phyloP scores from a whole-genome alignment of 37 sponge, comb jelly and placozoan species.

The Amphimedon queenslandica region DNA sequence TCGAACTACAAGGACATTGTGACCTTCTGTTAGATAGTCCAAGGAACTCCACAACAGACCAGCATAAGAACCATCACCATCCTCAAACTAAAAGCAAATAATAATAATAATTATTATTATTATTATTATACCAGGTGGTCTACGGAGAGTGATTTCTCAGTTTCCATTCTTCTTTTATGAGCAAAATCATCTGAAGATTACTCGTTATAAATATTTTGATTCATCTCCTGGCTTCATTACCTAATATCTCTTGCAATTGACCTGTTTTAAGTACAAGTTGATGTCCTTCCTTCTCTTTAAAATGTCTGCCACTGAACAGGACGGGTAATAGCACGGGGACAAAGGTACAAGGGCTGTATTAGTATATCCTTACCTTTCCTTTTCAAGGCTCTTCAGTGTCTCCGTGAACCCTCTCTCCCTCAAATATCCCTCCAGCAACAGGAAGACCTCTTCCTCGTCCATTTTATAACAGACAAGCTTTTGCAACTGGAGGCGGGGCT shows the following conservation, averaged over 20 bases:
- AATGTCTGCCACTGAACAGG: neutral
- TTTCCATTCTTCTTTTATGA: no score
- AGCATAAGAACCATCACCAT: conserved; percentile 33
- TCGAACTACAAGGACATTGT: conserved; percentile 43
- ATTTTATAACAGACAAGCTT: no score
- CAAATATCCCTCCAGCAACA: neutral
- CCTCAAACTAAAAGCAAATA: conserved; percentile 27
- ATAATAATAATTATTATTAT: no score
- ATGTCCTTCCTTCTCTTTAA: neutral
- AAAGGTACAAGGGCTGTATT: neutral
- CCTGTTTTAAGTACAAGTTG: no score
- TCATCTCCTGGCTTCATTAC: no score
- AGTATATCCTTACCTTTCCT: neutral
- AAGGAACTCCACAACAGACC: conserved; percentile 46
- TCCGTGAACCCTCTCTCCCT: neutral
- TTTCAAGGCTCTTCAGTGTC: neutral
- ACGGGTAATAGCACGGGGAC: neutral
- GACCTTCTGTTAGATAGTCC: conserved; percentile 32
- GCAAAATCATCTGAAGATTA: neutral
- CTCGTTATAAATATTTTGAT: neutral
- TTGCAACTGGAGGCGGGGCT: no score
- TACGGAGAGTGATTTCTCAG: no score
- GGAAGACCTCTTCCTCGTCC: neutral
- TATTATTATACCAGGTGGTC: no score
- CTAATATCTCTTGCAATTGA: neutral